Conservation (phyloP, 2,113 vertebrate species). For the Triplophysa siluroides region DNA sequence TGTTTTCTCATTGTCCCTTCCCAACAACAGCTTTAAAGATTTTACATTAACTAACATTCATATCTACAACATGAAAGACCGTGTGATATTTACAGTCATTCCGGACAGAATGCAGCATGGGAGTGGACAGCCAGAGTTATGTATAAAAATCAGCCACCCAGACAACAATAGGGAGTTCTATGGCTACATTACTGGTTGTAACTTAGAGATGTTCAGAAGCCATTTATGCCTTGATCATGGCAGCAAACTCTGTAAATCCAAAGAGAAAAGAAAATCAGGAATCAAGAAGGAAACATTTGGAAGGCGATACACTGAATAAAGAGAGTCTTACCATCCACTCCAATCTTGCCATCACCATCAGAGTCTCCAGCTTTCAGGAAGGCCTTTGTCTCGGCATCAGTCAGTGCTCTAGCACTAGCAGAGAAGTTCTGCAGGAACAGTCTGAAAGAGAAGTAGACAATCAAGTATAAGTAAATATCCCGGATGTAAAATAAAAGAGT, state of each 20-base stretch:
- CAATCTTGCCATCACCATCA: slow-evolving; percentile 81
- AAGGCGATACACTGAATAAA: too few species aligned
- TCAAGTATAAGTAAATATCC: neutral
- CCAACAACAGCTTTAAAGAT: slow-evolving; percentile 75
- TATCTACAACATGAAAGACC: slow-evolving; percentile 68
- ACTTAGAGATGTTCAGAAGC: slow-evolving; percentile 64
- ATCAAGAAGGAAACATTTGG: neutral
- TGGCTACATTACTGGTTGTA: slow-evolving; percentile 73
- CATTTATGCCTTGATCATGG: slow-evolving; percentile 75
- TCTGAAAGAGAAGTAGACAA: slow-evolving; percentile 54
- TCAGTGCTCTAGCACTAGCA: slow-evolving; percentile 71
- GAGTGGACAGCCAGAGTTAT: slow-evolving; percentile 62
- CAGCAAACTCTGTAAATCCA: slow-evolving; percentile 75
- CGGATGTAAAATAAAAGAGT: neutral
- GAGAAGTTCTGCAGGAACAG: slow-evolving; percentile 81
- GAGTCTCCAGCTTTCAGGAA: slow-evolving; percentile 76
- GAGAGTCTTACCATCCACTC: slow-evolving; percentile 71
- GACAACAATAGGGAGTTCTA: slow-evolving; percentile 57
- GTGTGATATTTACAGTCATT: slow-evolving; percentile 66
- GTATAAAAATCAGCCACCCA: slow-evolving; percentile 74
- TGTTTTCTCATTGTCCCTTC: slow-evolving; percentile 72
- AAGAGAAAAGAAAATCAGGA: neutral
- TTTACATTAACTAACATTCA: slow-evolving; percentile 70
- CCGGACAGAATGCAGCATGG: slow-evolving; percentile 66
- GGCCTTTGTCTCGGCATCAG: slow-evolving; percentile 71